Evolutionary conservation across 2,888 invertebrate genomes (phyloP).

Genomic region (Thereva nobilitata): DNA sequence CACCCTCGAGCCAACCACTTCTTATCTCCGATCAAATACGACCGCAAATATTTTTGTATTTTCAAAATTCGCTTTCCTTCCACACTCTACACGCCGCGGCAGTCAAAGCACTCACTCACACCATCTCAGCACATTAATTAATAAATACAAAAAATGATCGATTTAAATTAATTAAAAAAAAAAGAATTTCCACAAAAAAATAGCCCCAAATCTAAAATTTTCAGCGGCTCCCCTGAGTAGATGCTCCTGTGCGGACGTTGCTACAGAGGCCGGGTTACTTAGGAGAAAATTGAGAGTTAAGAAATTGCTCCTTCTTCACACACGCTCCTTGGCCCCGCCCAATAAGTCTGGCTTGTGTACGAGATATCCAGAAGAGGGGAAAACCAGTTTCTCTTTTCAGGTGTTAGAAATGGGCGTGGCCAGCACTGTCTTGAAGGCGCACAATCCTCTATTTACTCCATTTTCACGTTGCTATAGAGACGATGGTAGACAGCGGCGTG

Average conservation of each 20-base stretch:
- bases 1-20: no score
- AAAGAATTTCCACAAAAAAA: neutral
- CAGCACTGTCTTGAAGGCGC: neutral
- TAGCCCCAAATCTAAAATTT: slow-evolving; percentile 15
- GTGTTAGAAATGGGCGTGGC: slow-evolving; percentile 4
- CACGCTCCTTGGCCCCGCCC: no score
- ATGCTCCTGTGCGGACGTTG: no score
- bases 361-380: neutral
- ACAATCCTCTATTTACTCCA: slow-evolving; percentile 22
- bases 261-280: no score
- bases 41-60: neutral
- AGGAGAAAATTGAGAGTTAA: no score
- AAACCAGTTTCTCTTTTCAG: neutral
- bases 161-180: slow-evolving; percentile 41
- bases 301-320: no score
- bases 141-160: slow-evolving; percentile 36
- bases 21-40: neutral
- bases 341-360: no score
- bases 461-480: slow-evolving; percentile 37
- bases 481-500: slow-evolving; percentile 7
- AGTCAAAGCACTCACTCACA: neutral
- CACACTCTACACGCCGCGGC: neutral
- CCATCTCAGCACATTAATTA: slow-evolving; percentile 15
- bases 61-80: neutral
- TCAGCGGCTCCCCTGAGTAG: neutral